Evolutionary conservation across 2,797 vertebrate genomes (phyloP), one percentile per base, ranked within the genome.

Genomic region (Amblyraja radiata): DNA sequence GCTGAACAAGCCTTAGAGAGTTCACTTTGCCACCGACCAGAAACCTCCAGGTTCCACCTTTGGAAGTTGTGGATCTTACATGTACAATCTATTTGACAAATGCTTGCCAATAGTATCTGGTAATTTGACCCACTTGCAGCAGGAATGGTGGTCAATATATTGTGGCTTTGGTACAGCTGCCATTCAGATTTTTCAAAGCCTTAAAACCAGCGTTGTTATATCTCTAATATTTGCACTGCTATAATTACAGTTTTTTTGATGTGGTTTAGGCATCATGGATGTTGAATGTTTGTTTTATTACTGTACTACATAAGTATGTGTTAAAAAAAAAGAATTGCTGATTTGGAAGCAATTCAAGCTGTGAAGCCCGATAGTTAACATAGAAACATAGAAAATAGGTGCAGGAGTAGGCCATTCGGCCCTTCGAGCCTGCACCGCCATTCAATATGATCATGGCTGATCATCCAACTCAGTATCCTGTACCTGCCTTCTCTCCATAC

Each of bases 181-280:
- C 54, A 84, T 84, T 61, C 14, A 86, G n/a, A 32, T 28, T 28
- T 86, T 86, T 58, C 63, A 71, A 86, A 84, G 81, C 23, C 46
- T 25, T 84, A 61, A 84, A 84, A 58, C 54, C 46, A 84, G 83
- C 13, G 61, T 32, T 86, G 83, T 63, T 65, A n/a, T 65, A 65
- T 32, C 58, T 28, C 54, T 58, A 58, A 83, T 83, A 58, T 58
- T 46, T 83, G 46, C 46, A 58, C 9, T 61, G 5, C 81, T 84
- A 14, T 84, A 84, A 61, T 61, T 84, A 61, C 81, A 84, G 81
- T 28, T 54, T 54, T 28, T 80, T 61, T n/a, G 23, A 25, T 84
- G 81, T 84, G 81, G 81, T 84, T 84, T 54, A 84, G 81, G 58
- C 23, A 84, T 84, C 28, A 61, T 23, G 46, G 79, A 54, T 81